Base-by-base conservation (phyloP, 2,797 vertebrate species). In the Clarias fuscus region DNA sequence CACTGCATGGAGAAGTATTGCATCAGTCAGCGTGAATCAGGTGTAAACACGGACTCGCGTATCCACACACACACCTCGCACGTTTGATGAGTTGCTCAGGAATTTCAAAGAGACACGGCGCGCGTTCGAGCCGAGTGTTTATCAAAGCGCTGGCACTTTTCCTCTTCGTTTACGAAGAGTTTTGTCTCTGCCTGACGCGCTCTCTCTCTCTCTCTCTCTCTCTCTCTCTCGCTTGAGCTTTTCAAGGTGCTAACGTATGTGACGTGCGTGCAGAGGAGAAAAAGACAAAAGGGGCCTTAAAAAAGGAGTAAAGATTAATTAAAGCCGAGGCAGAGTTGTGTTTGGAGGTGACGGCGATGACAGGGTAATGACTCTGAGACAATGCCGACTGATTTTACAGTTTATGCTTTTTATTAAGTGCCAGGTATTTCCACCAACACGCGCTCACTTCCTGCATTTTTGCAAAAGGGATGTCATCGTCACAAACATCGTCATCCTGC, bases 221-320 rank as follows among this genome's bases (percentile, higher is more conserved):
- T 86, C 65, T 83, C 87, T 67, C 85, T 84, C 56, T 87, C 62
- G 78, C 86, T 84, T n/a, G 6, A 59, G 56, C 72, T 82, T 86
- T 87, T 22, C 1, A 86, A 91, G 87, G 90, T 84, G 91, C 90
- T 91, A 92, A 91, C 89, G 85, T 85, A 48, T 89, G 71, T 68
- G 81, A 78, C 67, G n/a, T 75, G 75, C 59, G 37, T 68, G 72
- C 14, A 43, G 4, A n/a, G 24, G 7, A 20, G 61, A 37, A 33
- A 14, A 13, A 67, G 64, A 4, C 48, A 24, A 53, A 17, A 10
- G 71, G 14, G 22, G 62, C n/a, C 73, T 85, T 80, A 90, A 89
- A 90, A 88, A 48, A 53, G 48, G 48, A 88, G 88, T 91, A 89
- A 90, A 90, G 92, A 91, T 92, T 92, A 92, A 93, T 93, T 93